Conservation (phyloP, 2,113 vertebrate species). For the Ictidomys tridecemlineatus region DNA sequence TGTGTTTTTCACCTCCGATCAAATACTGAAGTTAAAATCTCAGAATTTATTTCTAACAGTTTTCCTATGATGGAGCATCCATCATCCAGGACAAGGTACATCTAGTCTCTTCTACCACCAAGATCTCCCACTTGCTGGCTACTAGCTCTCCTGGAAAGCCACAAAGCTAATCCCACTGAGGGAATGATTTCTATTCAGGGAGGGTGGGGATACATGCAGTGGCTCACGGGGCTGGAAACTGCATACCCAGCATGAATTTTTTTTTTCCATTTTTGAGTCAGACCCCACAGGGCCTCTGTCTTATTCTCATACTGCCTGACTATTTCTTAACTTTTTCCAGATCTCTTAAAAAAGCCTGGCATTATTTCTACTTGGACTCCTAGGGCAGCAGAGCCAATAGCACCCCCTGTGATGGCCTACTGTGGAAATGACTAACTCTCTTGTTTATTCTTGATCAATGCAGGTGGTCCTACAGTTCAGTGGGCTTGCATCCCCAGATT, state of each 20-base stretch:
- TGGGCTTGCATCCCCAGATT: background rate
- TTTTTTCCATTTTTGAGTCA: background rate
- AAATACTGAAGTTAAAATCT: slow-evolving; percentile 2
- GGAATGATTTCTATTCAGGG: background rate
- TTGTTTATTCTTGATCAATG: background rate
- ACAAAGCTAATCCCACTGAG: background rate
- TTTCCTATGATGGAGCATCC: background rate
- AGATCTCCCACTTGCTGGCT: background rate
- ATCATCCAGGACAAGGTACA: background rate
- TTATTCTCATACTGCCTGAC: background rate
- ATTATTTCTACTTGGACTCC: background rate
- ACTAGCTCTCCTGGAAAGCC: background rate
- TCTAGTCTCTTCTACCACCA: background rate
- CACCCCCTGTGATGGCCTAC: fast-evolving
- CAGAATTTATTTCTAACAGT: background rate
- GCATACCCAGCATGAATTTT: background rate
- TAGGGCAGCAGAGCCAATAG: background rate
- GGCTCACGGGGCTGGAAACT: background rate
- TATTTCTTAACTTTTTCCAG: background rate
- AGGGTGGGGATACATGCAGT: background rate
- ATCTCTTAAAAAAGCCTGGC: background rate
- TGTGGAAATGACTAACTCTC: background rate
- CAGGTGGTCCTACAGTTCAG: too few relatives aligned
- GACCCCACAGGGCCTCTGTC: background rate
- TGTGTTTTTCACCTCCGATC: background rate